phyloP scores from a whole-genome alignment of 2,797 vertebrate genomes.

The Sciurus vulgaris region DNA sequence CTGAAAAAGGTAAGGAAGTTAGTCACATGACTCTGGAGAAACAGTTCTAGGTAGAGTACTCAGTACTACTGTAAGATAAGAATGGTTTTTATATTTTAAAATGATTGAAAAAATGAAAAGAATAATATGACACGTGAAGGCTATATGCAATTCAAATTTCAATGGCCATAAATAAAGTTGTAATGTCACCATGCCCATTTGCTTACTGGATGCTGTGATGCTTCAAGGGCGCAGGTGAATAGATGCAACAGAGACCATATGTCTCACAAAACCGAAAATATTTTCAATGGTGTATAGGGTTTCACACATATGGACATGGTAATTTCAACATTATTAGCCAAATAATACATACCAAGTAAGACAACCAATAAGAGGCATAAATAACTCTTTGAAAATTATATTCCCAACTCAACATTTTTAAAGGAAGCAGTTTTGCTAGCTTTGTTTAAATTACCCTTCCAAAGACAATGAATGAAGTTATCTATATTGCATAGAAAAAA shows the following conservation, averaged over 20 bases:
- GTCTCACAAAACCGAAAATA: neutral
- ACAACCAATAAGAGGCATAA: constrained; percentile 4
- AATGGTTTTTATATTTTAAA: constrained; percentile 45
- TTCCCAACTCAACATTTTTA: constrained; percentile 42
- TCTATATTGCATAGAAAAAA: neutral
- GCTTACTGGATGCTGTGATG: constrained; percentile 19
- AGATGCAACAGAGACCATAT: neutral
- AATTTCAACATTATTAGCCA: constrained; percentile 8
- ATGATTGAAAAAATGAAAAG: constrained; percentile 52
- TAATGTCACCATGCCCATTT: neutral
- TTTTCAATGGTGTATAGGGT: neutral
- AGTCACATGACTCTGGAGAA: neutral
- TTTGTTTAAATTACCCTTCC: constrained; percentile 52
- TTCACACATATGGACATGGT: neutral
- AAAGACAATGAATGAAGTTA: constrained; percentile 23
- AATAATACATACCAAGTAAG: neutral
- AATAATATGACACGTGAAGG: neutral
- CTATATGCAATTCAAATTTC: constrained; percentile 30
- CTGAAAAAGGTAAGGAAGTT: neutral
- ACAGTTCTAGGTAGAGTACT: neutral
- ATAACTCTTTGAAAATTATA: constrained; percentile 49
- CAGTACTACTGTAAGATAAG: neutral
- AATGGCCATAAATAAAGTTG: neutral
- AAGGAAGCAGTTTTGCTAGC: constrained; percentile 21
- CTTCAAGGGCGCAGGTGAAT: neutral